These are phyloP conservation scores for Sclerodermus sp. DNA, from an alignment of 2,888 invertebrate genomes.

Conservation along the genomic window DNA sequence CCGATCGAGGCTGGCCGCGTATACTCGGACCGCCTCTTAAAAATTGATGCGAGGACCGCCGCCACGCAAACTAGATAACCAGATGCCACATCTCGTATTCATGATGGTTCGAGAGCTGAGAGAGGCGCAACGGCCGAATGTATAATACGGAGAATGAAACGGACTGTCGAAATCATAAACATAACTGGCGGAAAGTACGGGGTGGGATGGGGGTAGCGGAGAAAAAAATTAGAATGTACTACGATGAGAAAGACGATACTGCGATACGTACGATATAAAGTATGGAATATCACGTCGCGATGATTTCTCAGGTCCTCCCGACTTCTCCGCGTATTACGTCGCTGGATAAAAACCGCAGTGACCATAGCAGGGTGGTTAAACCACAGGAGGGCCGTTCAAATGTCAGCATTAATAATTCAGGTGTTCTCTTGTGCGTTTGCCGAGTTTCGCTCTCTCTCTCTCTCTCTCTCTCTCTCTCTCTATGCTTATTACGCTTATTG, in stretches of 20 bases:
- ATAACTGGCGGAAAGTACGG: background rate
- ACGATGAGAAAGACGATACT: too few species aligned
- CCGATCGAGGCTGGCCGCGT: constrained; percentile 23
- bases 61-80: constrained; percentile 54
- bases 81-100: constrained; percentile 55
- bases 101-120: constrained; percentile 47
- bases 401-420: constrained; percentile 44
- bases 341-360: background rate
- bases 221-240: too few species aligned
- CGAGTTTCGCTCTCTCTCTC: constrained; percentile 24
- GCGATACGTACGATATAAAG: too few species aligned
- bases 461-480: too few species aligned
- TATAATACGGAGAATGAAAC: too few species aligned
- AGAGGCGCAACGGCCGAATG: constrained; percentile 23
- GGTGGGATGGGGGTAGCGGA: too few species aligned
- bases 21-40: constrained; percentile 36
- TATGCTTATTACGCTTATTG: constrained; percentile 42
- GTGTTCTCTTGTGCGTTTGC: constrained; percentile 23
- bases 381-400: constrained; percentile 24
- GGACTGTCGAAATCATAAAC: too few species aligned
- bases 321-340: background rate
- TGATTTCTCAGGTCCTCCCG: too few species aligned
- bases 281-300: too few species aligned
- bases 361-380: constrained; percentile 18
- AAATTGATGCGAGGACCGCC: constrained; percentile 49